Evolutionary conservation across 2,888 invertebrate genomes (phyloP).

Genomic region (Diachrysia chrysitis): DNA sequence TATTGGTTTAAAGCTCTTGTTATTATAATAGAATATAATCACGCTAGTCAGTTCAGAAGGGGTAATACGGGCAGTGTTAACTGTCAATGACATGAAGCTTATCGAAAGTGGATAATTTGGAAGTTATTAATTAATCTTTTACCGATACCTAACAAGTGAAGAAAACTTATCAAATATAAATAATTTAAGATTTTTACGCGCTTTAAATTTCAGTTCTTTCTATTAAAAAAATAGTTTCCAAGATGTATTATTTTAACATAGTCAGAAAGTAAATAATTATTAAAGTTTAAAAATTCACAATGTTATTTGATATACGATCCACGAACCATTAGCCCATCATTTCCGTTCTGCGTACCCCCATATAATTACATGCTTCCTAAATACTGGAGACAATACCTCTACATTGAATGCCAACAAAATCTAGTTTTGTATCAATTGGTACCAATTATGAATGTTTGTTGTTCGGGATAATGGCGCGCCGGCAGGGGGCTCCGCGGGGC

Average conservation of each 20-base stretch:
- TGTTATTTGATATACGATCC: background rate
- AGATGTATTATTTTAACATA: too few relatives aligned
- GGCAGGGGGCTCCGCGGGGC: constrained; percentile 21
- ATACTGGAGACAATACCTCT: background rate
- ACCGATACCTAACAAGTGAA: too few relatives aligned
- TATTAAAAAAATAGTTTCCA: too few relatives aligned
- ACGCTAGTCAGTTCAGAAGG: background rate
- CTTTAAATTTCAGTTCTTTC: too few relatives aligned
- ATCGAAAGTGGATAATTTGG: background rate
- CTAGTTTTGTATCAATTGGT: constrained; percentile 19
- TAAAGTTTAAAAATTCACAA: too few relatives aligned
- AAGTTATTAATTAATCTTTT: too few relatives aligned
- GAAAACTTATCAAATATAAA: too few relatives aligned
- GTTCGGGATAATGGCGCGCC: constrained; percentile 17
- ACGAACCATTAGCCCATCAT: background rate
- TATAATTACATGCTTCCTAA: constrained; percentile 5
- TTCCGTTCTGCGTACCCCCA: background rate
- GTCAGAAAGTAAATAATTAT: too few relatives aligned
- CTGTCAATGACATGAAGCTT: background rate
- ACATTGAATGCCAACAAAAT: constrained; percentile 18
- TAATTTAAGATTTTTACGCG: too few relatives aligned
- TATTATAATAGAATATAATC: background rate
- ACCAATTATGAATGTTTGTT: constrained; percentile 14
- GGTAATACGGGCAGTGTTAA: background rate
- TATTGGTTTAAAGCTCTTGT: background rate